Evolutionary conservation across 2,888 invertebrate species (phyloP).

Genomic region (Plagodis dolabraria): DNA sequence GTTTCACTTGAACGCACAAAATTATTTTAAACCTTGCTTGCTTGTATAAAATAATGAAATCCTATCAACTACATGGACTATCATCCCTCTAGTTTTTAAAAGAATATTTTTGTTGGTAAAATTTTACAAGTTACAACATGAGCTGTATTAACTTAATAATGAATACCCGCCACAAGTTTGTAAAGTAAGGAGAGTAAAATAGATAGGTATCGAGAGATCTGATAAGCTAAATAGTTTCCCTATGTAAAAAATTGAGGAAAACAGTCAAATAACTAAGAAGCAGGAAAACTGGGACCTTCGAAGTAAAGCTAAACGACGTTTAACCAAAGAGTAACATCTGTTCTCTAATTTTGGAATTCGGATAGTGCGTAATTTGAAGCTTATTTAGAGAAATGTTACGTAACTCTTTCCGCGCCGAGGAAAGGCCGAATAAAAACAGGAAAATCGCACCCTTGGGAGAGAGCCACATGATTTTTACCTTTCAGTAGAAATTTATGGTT

Average conservation of each 20-base stretch:
- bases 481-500: conserved; percentile 35
- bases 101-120: conserved; percentile 46
- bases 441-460: conserved; percentile 31
- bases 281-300: not conserved
- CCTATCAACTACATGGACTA: conserved; percentile 41
- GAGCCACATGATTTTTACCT: conserved; percentile 32
- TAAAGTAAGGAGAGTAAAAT: conserved; percentile 2
- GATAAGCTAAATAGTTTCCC: conserved; percentile 1
- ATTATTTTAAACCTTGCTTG: conserved; percentile 40
- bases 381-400: conserved; percentile 30
- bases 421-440: conserved; percentile 33
- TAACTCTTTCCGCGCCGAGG: conserved; percentile 24
- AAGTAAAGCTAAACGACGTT: not conserved
- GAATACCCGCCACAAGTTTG: conserved; percentile 14
- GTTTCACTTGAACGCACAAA: conserved; percentile 27
- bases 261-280: not conserved
- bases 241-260: not conserved
- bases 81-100: conserved; percentile 43
- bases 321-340: not conserved
- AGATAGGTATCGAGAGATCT: not conserved
- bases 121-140: conserved; percentile 41
- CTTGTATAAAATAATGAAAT: conserved; percentile 45
- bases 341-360: not conserved
- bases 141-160: conserved; percentile 32
- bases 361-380: conserved; percentile 15